phyloP scores from a whole-genome alignment of 2,888 invertebrate genomes.

The Andrena marginata region DNA sequence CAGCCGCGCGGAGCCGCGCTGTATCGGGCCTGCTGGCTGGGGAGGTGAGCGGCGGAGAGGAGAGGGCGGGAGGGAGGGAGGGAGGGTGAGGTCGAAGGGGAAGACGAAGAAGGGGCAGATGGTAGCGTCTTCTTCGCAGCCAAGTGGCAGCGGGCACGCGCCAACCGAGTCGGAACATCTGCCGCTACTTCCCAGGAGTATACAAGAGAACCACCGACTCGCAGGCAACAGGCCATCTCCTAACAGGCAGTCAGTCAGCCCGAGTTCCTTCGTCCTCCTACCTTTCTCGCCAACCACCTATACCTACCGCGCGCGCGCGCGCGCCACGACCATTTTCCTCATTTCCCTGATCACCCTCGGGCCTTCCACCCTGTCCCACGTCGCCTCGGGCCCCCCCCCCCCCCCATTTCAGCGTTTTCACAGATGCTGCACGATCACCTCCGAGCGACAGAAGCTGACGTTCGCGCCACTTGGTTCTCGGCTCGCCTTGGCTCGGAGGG shows the following conservation, averaged over 20 bases:
- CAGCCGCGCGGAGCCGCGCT: constrained; percentile 21
- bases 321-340: constrained; percentile 12
- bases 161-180: constrained; percentile 83
- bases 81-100: constrained; percentile 72
- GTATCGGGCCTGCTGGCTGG: constrained; percentile 4
- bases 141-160: constrained; percentile 85
- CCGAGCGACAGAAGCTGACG: not conserved
- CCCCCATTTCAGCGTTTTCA: constrained; percentile 6
- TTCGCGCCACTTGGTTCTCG: not conserved
- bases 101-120: constrained; percentile 80
- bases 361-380: no score
- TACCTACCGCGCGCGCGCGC: not conserved
- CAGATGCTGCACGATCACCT: constrained; percentile 20
- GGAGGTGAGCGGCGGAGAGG: not conserved
- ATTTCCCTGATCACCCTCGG: not conserved
- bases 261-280: constrained; percentile 63
- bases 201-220: constrained; percentile 75
- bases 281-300: constrained; percentile 40
- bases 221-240: constrained; percentile 68
- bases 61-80: constrained; percentile 67
- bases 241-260: constrained; percentile 63
- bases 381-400: no score
- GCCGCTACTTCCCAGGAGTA: constrained; percentile 79
- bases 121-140: constrained; percentile 80
- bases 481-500: no score